Percentiles rank a stretch among this genome's conserved stretches.
Conservation (phyloP, 2,113 vertebrate genomes). For the Aramus guarauna region DNA sequence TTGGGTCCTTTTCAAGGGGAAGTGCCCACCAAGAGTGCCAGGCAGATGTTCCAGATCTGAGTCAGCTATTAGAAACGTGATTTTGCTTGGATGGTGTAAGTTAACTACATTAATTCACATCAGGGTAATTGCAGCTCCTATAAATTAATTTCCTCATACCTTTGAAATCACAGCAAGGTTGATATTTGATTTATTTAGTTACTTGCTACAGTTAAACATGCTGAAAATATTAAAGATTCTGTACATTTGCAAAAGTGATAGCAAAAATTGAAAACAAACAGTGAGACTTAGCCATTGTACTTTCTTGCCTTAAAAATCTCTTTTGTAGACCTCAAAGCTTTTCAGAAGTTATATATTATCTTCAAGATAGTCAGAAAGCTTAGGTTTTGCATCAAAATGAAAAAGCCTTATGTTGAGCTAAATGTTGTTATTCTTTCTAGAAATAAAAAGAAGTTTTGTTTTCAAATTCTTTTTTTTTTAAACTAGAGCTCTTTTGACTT, state of each 20-base stretch:
- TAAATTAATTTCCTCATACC: constrained; percentile 20
- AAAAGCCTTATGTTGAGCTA: background rate
- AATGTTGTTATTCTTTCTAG: background rate
- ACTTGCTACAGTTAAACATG: background rate
- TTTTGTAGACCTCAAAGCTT: background rate
- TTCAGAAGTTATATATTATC: background rate
- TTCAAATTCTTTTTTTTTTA: background rate
- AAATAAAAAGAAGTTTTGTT: background rate
- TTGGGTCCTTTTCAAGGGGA: background rate
- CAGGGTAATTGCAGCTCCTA: constrained; percentile 17
- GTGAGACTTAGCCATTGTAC: background rate
- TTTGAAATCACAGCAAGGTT: background rate
- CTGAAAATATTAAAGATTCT: background rate
- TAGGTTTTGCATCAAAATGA: background rate
- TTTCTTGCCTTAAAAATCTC: background rate
- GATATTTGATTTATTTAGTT: background rate
- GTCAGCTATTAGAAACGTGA: constrained; percentile 20
- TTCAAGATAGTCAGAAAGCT: background rate
- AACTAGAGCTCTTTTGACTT: background rate
- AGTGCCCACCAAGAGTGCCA: background rate
- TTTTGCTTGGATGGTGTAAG: constrained; percentile 22
- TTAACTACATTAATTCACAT: constrained; percentile 31
- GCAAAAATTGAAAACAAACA: background rate
- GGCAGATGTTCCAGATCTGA: constrained; percentile 47
- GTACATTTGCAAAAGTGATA: background rate